Conservation (phyloP, 2,113 vertebrate species). For the Corythornis vintsioides region DNA sequence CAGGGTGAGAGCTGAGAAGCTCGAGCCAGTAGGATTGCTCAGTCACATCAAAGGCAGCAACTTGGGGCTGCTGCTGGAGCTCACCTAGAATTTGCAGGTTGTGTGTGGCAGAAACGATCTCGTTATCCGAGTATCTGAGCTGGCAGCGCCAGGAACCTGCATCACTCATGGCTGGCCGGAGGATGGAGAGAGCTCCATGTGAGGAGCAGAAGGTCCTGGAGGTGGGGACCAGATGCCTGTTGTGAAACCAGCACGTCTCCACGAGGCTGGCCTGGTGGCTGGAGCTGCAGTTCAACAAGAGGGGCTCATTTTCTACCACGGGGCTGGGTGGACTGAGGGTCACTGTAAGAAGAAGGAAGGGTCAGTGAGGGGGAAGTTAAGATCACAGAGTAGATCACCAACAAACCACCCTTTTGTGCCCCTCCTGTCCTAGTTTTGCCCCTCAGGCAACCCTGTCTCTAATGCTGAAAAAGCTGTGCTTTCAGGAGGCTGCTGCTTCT, state of each 20-base stretch:
- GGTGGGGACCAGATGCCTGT: background rate
- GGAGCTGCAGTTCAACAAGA: conserved; percentile 73
- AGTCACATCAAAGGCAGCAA: background rate
- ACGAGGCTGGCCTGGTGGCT: conserved; percentile 60
- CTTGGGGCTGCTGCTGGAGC: background rate
- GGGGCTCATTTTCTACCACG: background rate
- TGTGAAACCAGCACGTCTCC: conserved; percentile 68
- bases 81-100: conserved; percentile 73
- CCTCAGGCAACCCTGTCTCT: background rate
- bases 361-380: background rate
- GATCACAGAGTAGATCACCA: too few relatives aligned
- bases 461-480: background rate
- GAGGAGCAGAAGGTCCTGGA: background rate
- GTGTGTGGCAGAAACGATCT: conserved; percentile 37
- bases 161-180: conserved; percentile 18
- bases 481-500: background rate
- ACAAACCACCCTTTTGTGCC: background rate
- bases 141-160: conserved; percentile 70
- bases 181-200: background rate
- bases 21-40: background rate
- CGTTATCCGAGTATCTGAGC: conserved; percentile 68
- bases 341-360: conserved; percentile 41
- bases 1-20: background rate
- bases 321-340: conserved; percentile 36
- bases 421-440: background rate